Evolutionary conservation across 2,888 invertebrate species (phyloP).

Genomic region (Drosophila vallismaia): DNA sequence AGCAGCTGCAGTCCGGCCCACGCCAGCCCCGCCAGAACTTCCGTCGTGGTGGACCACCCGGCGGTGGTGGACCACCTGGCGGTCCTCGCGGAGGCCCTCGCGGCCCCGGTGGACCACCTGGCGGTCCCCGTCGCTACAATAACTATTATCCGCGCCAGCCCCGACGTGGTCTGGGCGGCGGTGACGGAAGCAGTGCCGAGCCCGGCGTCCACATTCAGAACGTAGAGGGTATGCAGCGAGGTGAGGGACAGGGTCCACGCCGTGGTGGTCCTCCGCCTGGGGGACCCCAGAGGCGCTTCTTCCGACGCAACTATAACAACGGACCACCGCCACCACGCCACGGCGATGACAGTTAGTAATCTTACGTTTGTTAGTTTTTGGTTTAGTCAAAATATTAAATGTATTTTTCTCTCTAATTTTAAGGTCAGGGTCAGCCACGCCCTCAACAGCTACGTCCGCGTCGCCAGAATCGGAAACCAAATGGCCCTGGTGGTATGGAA

Average conservation of each 20-base stretch:
- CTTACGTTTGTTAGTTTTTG: background rate
- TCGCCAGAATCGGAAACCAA: constrained; percentile 82
- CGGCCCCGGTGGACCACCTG: constrained; percentile 64
- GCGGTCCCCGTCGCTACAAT: constrained; percentile 73
- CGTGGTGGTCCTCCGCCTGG: constrained; percentile 74
- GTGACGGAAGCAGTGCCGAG: constrained; percentile 78
- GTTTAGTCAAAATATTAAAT: background rate
- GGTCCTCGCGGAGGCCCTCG: constrained; percentile 68
- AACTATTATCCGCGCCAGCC: constrained; percentile 80
- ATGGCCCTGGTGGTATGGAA: constrained; percentile 78
- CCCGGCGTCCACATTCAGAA: constrained; percentile 83
- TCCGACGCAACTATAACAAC: constrained; percentile 88
- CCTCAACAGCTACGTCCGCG: constrained; percentile 74
- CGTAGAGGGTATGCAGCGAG: constrained; percentile 84
- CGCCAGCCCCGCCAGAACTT: constrained; percentile 77
- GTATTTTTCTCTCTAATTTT: constrained; percentile 43
- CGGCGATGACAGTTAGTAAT: constrained; percentile 69
- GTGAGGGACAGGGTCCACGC: constrained; percentile 74
- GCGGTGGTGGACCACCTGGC: constrained; percentile 57
- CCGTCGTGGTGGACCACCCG: constrained; percentile 73
- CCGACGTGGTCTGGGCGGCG: constrained; percentile 76
- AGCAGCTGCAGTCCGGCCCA: constrained; percentile 67
- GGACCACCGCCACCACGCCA: constrained; percentile 79
- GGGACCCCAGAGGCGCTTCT: constrained; percentile 87
- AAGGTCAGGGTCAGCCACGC: constrained; percentile 84